A percentile compares a stretch with the other conserved stretches of the same genome.
phyloP scores from a whole-genome alignment of 2,888 invertebrate species.

The Mythimna lalbum region DNA sequence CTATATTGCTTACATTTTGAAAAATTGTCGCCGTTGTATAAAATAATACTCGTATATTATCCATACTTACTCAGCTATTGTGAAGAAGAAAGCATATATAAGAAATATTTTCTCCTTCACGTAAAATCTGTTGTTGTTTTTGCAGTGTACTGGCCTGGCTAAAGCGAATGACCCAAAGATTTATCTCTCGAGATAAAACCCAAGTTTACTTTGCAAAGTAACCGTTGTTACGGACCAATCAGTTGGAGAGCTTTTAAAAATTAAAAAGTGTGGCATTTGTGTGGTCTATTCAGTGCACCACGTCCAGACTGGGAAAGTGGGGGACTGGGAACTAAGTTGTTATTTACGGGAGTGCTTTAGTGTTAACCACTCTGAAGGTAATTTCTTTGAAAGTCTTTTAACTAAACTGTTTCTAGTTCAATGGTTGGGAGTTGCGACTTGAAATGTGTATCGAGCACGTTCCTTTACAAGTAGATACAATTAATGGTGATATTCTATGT shows the following conservation, averaged over 20 bases:
- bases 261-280: conserved; percentile 81
- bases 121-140: conserved; percentile 48
- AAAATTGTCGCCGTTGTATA: conserved; percentile 32
- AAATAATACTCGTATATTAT: conserved; percentile 16
- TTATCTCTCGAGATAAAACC: conserved; percentile 70
- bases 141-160: conserved; percentile 34
- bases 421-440: conserved; percentile 16
- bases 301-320: conserved; percentile 66
- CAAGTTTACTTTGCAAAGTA: conserved; percentile 70
- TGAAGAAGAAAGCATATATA: conserved; percentile 10
- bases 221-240: conserved; percentile 74
- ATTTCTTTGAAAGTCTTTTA: conserved; percentile 73
- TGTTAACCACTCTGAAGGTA: conserved; percentile 68
- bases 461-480: background rate
- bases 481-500: background rate
- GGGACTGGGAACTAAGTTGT: conserved; percentile 71
- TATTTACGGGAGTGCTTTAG: conserved; percentile 77
- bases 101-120: conserved; percentile 30
- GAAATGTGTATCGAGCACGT: conserved; percentile 24
- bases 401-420: conserved; percentile 55
- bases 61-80: conserved; percentile 25
- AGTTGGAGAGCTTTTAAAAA: conserved; percentile 81
- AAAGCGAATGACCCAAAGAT: conserved; percentile 70
- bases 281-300: conserved; percentile 69
- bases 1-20: conserved; percentile 58